These are phyloP conservation scores for Eurois occulta DNA, from an alignment of 2,888 invertebrate genomes.

Conservation along the genomic window DNA sequence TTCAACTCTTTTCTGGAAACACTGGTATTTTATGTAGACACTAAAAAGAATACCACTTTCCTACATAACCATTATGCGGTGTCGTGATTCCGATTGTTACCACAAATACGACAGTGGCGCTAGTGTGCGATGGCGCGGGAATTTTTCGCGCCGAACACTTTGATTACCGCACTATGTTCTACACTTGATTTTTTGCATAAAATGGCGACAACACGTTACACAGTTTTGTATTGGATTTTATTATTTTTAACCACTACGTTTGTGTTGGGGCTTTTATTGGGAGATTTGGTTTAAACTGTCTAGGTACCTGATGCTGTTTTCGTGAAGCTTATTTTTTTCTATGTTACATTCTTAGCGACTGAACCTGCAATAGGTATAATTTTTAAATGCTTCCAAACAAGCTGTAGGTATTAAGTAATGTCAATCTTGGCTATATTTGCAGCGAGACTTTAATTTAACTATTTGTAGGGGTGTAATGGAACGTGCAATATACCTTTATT, in stretches of 20 bases:
- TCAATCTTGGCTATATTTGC: neutral
- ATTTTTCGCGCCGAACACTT: conserved; percentile 54
- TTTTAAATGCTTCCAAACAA: neutral
- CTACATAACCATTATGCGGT: conserved; percentile 20
- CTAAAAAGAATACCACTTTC: conserved; percentile 7
- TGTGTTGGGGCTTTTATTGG: neutral
- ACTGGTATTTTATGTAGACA: neutral
- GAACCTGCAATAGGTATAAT: neutral
- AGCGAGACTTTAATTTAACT: neutral
- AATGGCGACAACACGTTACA: conserved; percentile 17
- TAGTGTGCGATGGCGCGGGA: conserved; percentile 28
- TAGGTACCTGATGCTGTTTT: neutral
- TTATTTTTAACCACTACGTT: conserved; percentile 19
- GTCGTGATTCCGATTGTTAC: conserved; percentile 15
- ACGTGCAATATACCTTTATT: neutral
- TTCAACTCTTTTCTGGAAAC: neutral
- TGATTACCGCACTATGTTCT: conserved; percentile 55
- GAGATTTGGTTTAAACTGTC: conserved; percentile 4
- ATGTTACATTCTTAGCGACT: neutral
- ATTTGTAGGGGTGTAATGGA: neutral
- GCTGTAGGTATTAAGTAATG: neutral
- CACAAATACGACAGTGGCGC: conserved; percentile 46
- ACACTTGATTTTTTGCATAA: conserved; percentile 35
- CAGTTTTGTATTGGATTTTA: conserved; percentile 8
- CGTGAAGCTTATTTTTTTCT: neutral